phyloP scores from a whole-genome alignment of 2,888 invertebrate species.

The Ischnus inquisitorius region DNA sequence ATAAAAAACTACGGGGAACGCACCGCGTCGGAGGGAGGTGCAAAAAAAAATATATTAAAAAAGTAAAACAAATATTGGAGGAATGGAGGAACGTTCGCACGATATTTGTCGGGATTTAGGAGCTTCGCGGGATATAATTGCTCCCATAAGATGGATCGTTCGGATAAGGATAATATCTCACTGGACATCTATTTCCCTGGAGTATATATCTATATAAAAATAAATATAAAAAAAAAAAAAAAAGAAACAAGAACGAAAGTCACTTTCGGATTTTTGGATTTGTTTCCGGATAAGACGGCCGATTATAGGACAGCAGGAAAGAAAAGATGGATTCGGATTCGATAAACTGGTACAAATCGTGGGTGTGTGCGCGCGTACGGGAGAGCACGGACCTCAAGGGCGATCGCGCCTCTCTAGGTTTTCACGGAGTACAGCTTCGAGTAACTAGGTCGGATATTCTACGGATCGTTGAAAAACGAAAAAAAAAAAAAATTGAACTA shows the following conservation, averaged over 20 bases:
- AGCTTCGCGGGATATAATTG: slow-evolving; percentile 72
- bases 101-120: slow-evolving; percentile 71
- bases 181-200: slow-evolving; percentile 62
- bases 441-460: slow-evolving; percentile 61
- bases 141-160: slow-evolving; percentile 64
- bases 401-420: slow-evolving; percentile 34
- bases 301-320: slow-evolving; percentile 49
- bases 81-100: slow-evolving; percentile 55
- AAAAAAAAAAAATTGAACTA: slow-evolving; percentile 19
- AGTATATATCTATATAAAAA: slow-evolving; percentile 18
- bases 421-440: slow-evolving; percentile 47
- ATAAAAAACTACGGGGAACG: slow-evolving; percentile 60
- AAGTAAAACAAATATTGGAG: slow-evolving; percentile 43
- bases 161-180: slow-evolving; percentile 67
- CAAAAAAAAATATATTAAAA: slow-evolving; percentile 38
- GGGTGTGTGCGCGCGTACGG: slow-evolving; percentile 53
- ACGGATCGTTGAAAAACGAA: slow-evolving; percentile 40
- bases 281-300: slow-evolving; percentile 42
- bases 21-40: slow-evolving; percentile 28
- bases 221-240: slow-evolving; percentile 53
- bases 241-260: slow-evolving; percentile 74
- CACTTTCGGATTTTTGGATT: slow-evolving; percentile 52
- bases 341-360: slow-evolving; percentile 45
- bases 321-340: slow-evolving; percentile 50
- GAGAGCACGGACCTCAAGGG: slow-evolving; percentile 12